These are phyloP conservation scores for Microtus pennsylvanicus DNA, from an alignment of 2,113 vertebrate genomes.

Conservation along the genomic window DNA sequence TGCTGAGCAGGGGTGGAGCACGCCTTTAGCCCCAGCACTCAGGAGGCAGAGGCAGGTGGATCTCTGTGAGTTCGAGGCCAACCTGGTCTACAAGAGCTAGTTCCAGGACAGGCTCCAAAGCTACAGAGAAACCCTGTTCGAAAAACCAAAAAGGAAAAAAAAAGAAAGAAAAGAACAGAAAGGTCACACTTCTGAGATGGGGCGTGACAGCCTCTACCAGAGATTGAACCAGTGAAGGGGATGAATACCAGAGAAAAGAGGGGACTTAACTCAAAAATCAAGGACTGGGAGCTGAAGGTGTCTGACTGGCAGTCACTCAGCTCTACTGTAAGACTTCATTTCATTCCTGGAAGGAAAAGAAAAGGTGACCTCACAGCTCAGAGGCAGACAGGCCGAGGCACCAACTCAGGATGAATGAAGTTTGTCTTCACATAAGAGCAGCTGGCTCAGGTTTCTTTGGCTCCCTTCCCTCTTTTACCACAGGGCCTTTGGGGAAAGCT, in stretches of 20 bases:
- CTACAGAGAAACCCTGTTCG: too few relatives aligned
- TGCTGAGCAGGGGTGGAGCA: neutral
- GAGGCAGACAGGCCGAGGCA: neutral
- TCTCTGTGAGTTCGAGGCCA: neutral
- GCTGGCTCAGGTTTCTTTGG: constrained; percentile 30
- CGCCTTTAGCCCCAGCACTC: neutral
- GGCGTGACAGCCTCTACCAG: neutral
- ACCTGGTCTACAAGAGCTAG: too few relatives aligned
- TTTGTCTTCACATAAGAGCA: constrained; percentile 4
- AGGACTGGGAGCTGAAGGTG: neutral
- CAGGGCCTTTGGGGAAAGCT: constrained; percentile 6
- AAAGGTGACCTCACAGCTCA: neutral
- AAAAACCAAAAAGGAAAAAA: too few relatives aligned
- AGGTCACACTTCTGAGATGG: neutral
- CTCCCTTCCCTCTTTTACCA: constrained; percentile 23
- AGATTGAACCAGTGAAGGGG: neutral
- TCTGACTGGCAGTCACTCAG: neutral
- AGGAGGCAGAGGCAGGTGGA: neutral
- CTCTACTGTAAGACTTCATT: constrained; percentile 16
- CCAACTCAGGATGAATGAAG: neutral
- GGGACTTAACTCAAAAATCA: neutral
- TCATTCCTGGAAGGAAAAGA: constrained; percentile 17
- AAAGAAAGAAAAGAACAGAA: neutral
- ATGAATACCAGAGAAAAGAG: neutral
- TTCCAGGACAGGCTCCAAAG: too few relatives aligned